A percentile compares a stretch with the other conserved stretches of the same genome.
Evolutionary conservation across 2,888 invertebrate species (phyloP).

Genomic region (Tuta absoluta): DNA sequence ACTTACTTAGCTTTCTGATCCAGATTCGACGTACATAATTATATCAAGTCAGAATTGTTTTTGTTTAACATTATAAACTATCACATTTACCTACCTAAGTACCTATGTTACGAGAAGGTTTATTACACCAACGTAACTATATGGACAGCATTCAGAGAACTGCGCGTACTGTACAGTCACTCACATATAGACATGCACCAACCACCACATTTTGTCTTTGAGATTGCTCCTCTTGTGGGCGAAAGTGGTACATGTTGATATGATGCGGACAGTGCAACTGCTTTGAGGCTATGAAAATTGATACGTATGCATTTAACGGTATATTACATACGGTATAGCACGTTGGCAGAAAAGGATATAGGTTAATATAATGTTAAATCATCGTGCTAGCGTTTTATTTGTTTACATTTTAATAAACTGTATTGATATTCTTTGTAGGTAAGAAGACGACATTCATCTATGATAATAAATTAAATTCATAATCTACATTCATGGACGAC

Average conservation of each 20-base stretch:
- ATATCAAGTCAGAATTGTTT: not conserved
- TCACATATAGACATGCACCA: not conserved
- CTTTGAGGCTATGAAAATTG: constrained; percentile 3
- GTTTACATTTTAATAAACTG: no score
- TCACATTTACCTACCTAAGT: not conserved
- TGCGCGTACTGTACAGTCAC: not conserved
- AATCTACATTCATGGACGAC: no score
- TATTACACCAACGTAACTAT: not conserved
- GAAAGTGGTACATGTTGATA: not conserved
- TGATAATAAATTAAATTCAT: no score
- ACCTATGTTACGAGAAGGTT: constrained; percentile 1
- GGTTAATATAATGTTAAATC: not conserved
- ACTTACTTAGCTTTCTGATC: no score
- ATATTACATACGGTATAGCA: not conserved
- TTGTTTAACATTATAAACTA: not conserved
- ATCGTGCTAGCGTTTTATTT: not conserved
- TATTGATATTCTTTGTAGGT: no score
- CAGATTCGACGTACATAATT: not conserved
- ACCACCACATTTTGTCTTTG: not conserved
- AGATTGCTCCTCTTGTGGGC: no score
- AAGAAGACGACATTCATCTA: no score
- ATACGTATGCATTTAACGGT: constrained; percentile 13
- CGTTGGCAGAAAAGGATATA: not conserved
- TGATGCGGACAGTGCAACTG: not conserved
- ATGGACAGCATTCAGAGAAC: not conserved